These are phyloP conservation scores for Latrodectus geometricus DNA, from an alignment of 1,140 invertebrate species.

Conservation along the genomic window DNA sequence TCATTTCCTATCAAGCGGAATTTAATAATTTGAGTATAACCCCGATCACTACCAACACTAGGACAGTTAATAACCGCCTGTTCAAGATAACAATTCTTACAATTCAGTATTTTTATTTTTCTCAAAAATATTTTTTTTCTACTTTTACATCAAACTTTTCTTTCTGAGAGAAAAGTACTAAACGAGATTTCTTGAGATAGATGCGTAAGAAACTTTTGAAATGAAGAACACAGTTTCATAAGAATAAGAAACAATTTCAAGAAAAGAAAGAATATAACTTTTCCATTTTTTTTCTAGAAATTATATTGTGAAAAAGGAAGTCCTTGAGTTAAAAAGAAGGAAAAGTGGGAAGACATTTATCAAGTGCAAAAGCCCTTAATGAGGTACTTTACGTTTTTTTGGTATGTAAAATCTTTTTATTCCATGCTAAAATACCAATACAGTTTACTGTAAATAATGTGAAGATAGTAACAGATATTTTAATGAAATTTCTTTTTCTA, in stretches of 20 bases:
- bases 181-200: background rate
- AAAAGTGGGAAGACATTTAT: background rate
- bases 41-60: background rate
- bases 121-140: conserved; percentile 8
- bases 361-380: background rate
- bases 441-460: too few species aligned
- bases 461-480: too few species aligned
- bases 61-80: conserved; percentile 28
- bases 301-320: background rate
- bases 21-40: too few species aligned
- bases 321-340: background rate
- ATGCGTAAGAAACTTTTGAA: conserved; percentile 36
- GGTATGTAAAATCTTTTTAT: too few species aligned
- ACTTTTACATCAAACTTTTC: conserved; percentile 3
- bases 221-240: background rate
- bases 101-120: conserved; percentile 25
- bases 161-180: background rate
- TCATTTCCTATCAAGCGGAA: too few species aligned
- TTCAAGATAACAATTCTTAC: conserved; percentile 25
- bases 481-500: too few species aligned
- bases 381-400: background rate
- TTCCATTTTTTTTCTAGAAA: background rate
- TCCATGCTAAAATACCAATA: too few species aligned
- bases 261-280: background rate
- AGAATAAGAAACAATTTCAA: background rate